Evolutionary conservation across 1,140 invertebrate species (phyloP), one percentile per base, ranked within the genome.

Genomic region (Cydia splendana): DNA sequence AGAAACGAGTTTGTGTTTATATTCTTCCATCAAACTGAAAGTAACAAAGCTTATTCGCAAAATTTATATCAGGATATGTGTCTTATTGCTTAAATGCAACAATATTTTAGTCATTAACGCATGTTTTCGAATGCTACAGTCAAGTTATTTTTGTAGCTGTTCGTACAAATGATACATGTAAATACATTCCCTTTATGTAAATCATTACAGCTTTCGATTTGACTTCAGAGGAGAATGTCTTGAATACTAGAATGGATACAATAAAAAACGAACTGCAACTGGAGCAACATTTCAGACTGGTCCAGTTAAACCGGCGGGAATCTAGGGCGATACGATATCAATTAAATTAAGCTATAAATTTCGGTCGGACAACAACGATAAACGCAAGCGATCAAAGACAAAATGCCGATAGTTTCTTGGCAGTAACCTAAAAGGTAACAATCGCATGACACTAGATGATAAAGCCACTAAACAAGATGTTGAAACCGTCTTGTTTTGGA

Each of bases 271-370:
- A 79, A 78, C 77, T 82, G 81, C 77, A 77, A 83, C 77, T 75
- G 76, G 77, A 82, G 65, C 79, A 65, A 77, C 79, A 84, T 83
- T 87, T 83, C 79, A 84, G 76, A 88, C 85, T 85, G 80, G 84
- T 83, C 71, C 57, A 77, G 75, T 48, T 10, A 78, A 76, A 78
- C 74, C 74, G 48, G 62, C 28, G 71, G 76, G 80, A 81, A 84
- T 84, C 48, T 81, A 81, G 81, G 75, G 51, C 81, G 75, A 82
- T 73, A 80, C 67, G 75, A 73, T 80, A 81, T 80, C 80, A 85
- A 85, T 82, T 80, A 85, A 85, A 85, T 82, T 79, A 85, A 79
- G 75, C 82, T 62, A 80, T 83, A 82, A 82, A 80, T 82, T 75
- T 74, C n/a, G 51, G 20, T n/a, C 20, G 30, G 71, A 79, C 45